Percentiles rank a stretch among this genome's conserved stretches.
Conservation (phyloP, 2,888 invertebrate genomes). For the Dicroscelio sp. region DNA sequence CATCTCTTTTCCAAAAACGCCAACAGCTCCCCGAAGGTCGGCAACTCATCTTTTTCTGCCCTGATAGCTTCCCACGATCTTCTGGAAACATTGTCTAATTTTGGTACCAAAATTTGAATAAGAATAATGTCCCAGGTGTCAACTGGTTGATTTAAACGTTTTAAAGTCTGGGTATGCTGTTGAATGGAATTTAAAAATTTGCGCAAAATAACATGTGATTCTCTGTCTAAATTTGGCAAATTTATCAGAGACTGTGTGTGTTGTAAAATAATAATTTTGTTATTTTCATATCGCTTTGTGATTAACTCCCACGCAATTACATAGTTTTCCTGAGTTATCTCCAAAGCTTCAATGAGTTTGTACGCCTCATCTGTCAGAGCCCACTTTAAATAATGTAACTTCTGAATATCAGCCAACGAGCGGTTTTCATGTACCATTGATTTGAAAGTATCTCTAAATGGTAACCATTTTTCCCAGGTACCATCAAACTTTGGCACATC, state of each 20-base stretch:
- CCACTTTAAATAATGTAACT: constrained; percentile 29
- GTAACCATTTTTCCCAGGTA: constrained; percentile 22
- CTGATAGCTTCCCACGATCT: constrained; percentile 20
- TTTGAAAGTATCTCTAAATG: constrained; percentile 15
- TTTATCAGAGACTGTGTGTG: constrained; percentile 33
- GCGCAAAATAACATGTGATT: constrained; percentile 1
- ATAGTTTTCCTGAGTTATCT: constrained; percentile 29
- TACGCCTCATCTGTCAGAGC: background rate
- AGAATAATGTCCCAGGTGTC: constrained; percentile 24
- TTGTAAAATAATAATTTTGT: constrained; percentile 17
- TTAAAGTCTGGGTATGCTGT: no score
- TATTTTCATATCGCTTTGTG: constrained; percentile 21
- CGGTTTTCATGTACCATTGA: constrained; percentile 16
- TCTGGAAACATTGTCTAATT: constrained; percentile 9
- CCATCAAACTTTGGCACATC: constrained; percentile 25
- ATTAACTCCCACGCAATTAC: background rate
- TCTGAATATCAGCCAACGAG: background rate
- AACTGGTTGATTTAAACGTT: constrained; percentile 31
- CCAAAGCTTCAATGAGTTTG: constrained; percentile 22
- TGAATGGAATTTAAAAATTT: constrained; percentile 34
- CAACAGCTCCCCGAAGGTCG: background rate
- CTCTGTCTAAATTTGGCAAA: background rate
- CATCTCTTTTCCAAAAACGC: constrained; percentile 19
- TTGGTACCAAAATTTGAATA: constrained; percentile 29
- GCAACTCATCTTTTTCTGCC: constrained; percentile 6